phyloP scores from a whole-genome alignment of 2,888 invertebrate genomes.

The Acanthosepion esculentum region DNA sequence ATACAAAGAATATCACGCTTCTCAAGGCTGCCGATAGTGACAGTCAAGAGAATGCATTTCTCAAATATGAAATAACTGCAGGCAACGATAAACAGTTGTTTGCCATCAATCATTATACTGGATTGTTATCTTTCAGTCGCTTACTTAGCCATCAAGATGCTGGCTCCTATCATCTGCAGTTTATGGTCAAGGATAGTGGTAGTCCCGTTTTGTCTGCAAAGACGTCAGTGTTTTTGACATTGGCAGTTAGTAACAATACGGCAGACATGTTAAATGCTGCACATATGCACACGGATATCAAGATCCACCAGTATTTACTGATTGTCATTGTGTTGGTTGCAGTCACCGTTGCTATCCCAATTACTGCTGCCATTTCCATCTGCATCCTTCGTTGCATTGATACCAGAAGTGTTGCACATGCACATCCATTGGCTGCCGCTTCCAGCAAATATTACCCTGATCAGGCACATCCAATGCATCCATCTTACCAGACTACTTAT shows the following conservation, averaged over 20 bases:
- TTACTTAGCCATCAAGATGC: constrained; percentile 9
- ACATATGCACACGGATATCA: background rate
- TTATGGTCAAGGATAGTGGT: constrained; percentile 15
- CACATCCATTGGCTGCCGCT: background rate
- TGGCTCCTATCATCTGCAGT: background rate
- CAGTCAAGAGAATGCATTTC: constrained; percentile 11
- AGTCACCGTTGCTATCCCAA: constrained; percentile 3
- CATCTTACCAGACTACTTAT: background rate
- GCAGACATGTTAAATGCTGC: background rate
- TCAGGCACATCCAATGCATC: constrained; percentile 12
- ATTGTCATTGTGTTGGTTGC: constrained; percentile 33
- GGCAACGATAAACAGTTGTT: background rate
- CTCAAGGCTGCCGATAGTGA: background rate
- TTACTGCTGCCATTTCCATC: constrained; percentile 11
- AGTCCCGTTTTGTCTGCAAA: background rate
- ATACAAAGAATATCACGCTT: background rate
- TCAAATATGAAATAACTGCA: constrained; percentile 1
- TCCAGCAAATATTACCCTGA: background rate
- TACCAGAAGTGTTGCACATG: constrained; percentile 22
- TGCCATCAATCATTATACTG: background rate
- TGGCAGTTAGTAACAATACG: background rate
- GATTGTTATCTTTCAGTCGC: background rate
- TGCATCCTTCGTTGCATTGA: constrained; percentile 23
- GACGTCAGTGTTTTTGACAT: constrained; percentile 33
- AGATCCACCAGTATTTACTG: constrained; percentile 33